Conservation (phyloP, 2,888 invertebrate species). For the Elysia crispata region DNA sequence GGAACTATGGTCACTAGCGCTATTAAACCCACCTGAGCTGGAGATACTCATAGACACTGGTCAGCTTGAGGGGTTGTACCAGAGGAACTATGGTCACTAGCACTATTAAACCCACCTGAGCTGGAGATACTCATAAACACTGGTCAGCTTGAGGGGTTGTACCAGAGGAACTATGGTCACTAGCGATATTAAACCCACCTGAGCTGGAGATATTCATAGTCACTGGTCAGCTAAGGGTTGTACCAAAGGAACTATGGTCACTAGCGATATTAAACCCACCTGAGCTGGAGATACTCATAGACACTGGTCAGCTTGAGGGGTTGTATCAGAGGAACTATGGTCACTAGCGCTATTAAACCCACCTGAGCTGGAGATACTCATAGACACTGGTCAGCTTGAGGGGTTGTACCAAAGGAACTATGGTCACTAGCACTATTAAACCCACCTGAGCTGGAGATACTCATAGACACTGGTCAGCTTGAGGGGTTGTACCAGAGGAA, state of each 20-base stretch:
- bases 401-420: background rate
- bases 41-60: too few relatives aligned
- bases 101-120: constrained; percentile 53
- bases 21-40: too few relatives aligned
- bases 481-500: background rate
- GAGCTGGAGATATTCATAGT: constrained; percentile 13
- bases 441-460: constrained; percentile 48
- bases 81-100: background rate
- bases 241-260: background rate
- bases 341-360: background rate
- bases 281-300: constrained; percentile 22
- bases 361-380: constrained; percentile 48
- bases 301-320: background rate
- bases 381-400: background rate
- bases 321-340: background rate
- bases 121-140: background rate
- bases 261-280: too few relatives aligned
- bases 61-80: too few relatives aligned
- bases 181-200: too few relatives aligned
- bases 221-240: background rate
- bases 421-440: background rate
- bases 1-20: background rate
- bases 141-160: background rate
- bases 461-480: background rate
- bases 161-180: background rate